phyloP scores from a whole-genome alignment of 2,888 invertebrate species.

The Elysia crispata region DNA sequence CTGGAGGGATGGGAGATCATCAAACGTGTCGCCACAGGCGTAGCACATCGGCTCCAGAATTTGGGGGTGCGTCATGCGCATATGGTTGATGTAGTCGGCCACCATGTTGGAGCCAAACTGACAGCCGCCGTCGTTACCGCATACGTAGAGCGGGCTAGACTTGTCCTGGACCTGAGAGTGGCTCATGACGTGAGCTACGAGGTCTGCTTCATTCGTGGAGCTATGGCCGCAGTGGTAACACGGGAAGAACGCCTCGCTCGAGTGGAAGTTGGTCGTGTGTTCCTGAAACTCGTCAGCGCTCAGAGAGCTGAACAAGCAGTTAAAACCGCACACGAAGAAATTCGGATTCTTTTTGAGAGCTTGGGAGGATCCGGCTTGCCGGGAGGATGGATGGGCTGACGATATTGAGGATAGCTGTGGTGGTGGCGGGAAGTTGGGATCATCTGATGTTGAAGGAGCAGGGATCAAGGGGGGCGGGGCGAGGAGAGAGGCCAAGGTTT shows the following conservation, averaged over 20 bases:
- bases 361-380: background rate
- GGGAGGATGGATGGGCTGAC: no score
- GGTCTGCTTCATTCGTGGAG: conserved; percentile 62
- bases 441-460: background rate
- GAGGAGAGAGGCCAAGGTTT: conserved; percentile 3
- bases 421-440: background rate
- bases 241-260: conserved; percentile 57
- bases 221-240: conserved; percentile 70
- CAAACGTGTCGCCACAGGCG: conserved; percentile 62
- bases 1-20: conserved; percentile 54
- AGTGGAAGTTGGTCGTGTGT: conserved; percentile 61
- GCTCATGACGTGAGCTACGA: conserved; percentile 63
- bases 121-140: conserved; percentile 61
- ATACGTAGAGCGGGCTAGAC: conserved; percentile 61
- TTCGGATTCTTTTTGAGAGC: conserved; percentile 42
- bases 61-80: conserved; percentile 57
- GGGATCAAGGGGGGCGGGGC: background rate
- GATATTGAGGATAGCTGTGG: background rate
- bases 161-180: conserved; percentile 64
- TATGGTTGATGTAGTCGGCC: conserved; percentile 62
- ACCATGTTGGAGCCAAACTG: conserved; percentile 66
- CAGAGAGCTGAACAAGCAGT: conserved; percentile 62
- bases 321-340: conserved; percentile 69
- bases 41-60: conserved; percentile 58
- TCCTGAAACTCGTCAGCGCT: conserved; percentile 62